A percentile compares a stretch with the other conserved stretches of the same genome.
Conservation (phyloP, 37 sponge, comb jelly and placozoan species). For the Geodia barretti region DNA sequence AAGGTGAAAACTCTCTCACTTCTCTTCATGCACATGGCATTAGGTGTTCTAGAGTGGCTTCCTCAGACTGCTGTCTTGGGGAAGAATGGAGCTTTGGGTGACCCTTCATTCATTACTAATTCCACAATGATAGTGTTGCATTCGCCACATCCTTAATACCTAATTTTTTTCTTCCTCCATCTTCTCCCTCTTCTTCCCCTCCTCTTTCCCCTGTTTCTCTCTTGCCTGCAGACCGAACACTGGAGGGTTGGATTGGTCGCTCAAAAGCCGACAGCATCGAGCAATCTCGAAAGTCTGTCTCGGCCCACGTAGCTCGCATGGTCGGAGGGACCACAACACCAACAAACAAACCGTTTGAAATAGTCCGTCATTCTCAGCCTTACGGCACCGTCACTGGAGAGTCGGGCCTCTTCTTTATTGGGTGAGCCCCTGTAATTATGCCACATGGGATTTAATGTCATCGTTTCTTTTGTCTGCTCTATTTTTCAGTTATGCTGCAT, state of each 20-base stretch:
- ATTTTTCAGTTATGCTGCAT: slow-evolving; percentile 44
- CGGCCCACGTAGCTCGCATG: slow-evolving; percentile 68
- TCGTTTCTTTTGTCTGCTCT: neutral
- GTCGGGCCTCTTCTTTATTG: slow-evolving; percentile 69
- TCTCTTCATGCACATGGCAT: too few species aligned
- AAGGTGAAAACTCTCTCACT: slow-evolving; percentile 11
- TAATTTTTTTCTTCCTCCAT: too few species aligned
- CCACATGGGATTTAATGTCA: too few species aligned
- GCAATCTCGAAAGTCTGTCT: slow-evolving; percentile 19
- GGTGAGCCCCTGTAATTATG: too few species aligned
- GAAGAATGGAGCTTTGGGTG: too few species aligned
- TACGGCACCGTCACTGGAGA: slow-evolving; percentile 55
- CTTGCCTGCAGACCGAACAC: slow-evolving; percentile 3
- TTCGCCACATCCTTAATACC: too few species aligned
- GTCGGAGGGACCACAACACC: slow-evolving; percentile 17
- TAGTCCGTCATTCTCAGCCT: slow-evolving; percentile 67
- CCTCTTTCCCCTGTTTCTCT: too few species aligned
- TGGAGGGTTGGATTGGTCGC: slow-evolving; percentile 65
- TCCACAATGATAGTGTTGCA: too few species aligned
- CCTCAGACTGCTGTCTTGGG: too few species aligned
- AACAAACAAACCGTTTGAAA: slow-evolving; percentile 50
- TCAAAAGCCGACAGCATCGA: slow-evolving; percentile 43
- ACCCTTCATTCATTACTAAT: too few species aligned
- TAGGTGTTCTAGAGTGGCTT: too few species aligned
- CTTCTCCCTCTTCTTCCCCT: too few species aligned